Percentiles rank a stretch among this genome's conserved stretches.
These are phyloP conservation scores for Eurytoma californica DNA, from an alignment of 2,888 invertebrate genomes.

Conservation along the genomic window DNA sequence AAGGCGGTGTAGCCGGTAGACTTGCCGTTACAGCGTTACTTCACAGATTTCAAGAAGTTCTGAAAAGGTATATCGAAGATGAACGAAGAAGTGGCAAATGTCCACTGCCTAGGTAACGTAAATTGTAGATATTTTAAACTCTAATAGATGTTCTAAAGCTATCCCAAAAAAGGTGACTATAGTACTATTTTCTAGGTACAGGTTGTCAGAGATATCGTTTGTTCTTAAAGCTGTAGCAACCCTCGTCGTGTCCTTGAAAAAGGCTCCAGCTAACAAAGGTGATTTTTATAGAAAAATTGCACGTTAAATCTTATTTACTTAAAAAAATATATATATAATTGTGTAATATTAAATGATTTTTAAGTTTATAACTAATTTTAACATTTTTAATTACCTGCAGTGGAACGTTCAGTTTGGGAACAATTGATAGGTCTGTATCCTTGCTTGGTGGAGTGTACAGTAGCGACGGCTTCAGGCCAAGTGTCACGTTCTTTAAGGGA, in stretches of 20 bases:
- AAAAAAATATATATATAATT: neutral
- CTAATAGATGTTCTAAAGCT: neutral
- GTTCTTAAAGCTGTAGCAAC: constrained; percentile 96
- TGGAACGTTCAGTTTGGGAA: constrained; percentile 93
- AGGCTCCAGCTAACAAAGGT: constrained; percentile 91
- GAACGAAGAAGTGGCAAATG: constrained; percentile 90
- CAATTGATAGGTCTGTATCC: constrained; percentile 95
- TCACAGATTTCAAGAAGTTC: constrained; percentile 94
- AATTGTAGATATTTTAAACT: no score
- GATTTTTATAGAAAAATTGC: constrained; percentile 59
- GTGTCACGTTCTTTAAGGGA: constrained; percentile 88
- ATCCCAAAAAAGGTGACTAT: constrained; percentile 58
- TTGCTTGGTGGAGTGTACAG: constrained; percentile 88
- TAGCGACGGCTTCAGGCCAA: constrained; percentile 86
- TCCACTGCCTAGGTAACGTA: constrained; percentile 85
- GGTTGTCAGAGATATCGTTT: constrained; percentile 96
- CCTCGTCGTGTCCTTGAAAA: constrained; percentile 92
- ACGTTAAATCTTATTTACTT: neutral
- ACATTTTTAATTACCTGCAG: constrained; percentile 74
- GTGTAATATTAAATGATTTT: neutral
- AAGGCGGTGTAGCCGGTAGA: constrained; percentile 82
- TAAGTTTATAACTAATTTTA: neutral
- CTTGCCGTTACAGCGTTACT: constrained; percentile 94
- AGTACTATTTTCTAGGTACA: constrained; percentile 81
- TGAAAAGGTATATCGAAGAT: constrained; percentile 90